These are phyloP conservation scores for Amphiduros pacificus DNA, from an alignment of 2,888 invertebrate genomes.

Conservation along the genomic window DNA sequence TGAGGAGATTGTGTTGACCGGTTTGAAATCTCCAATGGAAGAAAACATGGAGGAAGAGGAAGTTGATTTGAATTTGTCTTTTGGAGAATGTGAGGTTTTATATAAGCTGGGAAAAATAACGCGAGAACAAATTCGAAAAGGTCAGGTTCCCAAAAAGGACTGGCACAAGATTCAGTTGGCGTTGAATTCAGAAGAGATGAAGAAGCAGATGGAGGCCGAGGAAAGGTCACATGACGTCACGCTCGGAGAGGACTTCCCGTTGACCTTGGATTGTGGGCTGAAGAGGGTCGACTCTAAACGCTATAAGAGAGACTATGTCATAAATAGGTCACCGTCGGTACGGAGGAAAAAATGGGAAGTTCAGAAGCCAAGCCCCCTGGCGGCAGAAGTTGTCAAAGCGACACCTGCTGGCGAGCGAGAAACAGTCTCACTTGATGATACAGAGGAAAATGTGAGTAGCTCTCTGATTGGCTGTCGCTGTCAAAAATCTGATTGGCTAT, in stretches of 20 bases:
- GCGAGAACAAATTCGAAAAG: constrained; percentile 18
- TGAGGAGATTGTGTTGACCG: background rate
- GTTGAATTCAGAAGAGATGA: background rate
- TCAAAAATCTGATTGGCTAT: too few species aligned
- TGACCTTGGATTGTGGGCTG: constrained; percentile 36
- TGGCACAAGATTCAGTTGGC: background rate
- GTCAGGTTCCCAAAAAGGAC: constrained; percentile 9
- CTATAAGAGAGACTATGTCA: constrained; percentile 46
- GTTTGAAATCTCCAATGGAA: too few species aligned
- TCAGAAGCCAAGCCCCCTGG: background rate
- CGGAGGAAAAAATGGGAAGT: constrained; percentile 11
- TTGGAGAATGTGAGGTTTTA: constrained; percentile 20
- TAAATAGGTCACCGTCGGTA: constrained; percentile 21
- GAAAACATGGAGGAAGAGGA: constrained; percentile 5
- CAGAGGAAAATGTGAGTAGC: constrained; percentile 17
- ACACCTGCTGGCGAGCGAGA: constrained; percentile 18
- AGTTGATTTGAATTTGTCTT: constrained; percentile 23
- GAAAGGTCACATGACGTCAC: constrained; percentile 10
- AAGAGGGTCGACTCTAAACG: constrained; percentile 39
- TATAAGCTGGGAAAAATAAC: constrained; percentile 18
- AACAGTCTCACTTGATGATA: background rate
- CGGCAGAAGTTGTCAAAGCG: constrained; percentile 8
- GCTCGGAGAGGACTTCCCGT: constrained; percentile 1
- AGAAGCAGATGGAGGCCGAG: background rate
- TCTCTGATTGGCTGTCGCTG: too few species aligned